A percentile compares a stretch with the other conserved stretches of the same genome.
phyloP scores from a whole-genome alignment of 2,113 vertebrate species.

The Phaetusa simplex region DNA sequence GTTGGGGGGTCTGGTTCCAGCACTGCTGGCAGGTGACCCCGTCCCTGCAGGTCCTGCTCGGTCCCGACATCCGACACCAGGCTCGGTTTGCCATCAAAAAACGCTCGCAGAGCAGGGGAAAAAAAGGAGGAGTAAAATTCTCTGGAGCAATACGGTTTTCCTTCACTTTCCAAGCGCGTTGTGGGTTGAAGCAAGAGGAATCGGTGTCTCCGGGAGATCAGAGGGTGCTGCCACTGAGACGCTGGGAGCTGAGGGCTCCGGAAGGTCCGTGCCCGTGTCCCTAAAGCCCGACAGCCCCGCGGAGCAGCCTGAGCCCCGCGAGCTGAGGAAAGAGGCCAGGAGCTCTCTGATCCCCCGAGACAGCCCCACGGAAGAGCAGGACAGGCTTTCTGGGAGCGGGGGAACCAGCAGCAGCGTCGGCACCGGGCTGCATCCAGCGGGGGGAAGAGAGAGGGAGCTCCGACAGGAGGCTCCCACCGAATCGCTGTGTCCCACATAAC shows the following conservation, averaged over 20 bases:
- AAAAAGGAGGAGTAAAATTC: not conserved
- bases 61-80: not conserved
- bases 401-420: not conserved
- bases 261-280: rapidly evolving
- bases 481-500: not conserved
- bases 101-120: rapidly evolving
- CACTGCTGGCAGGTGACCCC: not conserved
- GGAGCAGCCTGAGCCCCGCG: no score
- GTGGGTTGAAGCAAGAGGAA: not conserved
- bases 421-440: no score
- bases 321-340: not conserved
- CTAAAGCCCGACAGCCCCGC: not conserved
- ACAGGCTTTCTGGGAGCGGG: not conserved
- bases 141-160: not conserved
- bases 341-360: not conserved
- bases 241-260: not conserved
- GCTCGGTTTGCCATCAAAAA: not conserved
- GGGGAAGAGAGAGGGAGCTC: not conserved
- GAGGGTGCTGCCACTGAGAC: not conserved
- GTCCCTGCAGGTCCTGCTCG: not conserved
- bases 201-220: not conserved
- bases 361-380: not conserved
- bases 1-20: not conserved
- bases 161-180: rapidly evolving
- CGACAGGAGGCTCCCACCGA: not conserved